Evolutionary conservation across 2,797 vertebrate genomes (phyloP).

Genomic region (Urosaurus nigricauda): DNA sequence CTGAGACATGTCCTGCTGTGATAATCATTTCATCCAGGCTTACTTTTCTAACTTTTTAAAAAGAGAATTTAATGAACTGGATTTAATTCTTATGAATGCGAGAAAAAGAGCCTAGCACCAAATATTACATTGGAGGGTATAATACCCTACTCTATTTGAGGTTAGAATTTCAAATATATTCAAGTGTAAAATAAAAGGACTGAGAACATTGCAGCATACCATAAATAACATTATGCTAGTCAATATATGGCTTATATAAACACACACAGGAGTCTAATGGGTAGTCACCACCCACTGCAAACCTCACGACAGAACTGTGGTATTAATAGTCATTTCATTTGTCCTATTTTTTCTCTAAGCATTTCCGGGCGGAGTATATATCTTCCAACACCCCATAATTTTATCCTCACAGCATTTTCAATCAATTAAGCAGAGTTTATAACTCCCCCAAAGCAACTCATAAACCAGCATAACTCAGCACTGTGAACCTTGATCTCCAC

Average conservation of each 20-base stretch:
- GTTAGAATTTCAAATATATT: constrained; percentile 21
- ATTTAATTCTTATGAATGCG: constrained; percentile 45
- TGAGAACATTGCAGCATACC: neutral
- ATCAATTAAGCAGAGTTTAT: neutral
- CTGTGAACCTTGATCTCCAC: neutral
- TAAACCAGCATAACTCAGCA: neutral
- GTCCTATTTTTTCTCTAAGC: neutral
- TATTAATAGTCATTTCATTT: neutral
- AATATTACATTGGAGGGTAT: constrained; percentile 32
- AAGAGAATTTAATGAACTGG: constrained; percentile 27
- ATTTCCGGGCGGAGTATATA: neutral
- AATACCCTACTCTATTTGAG: constrained; percentile 9
- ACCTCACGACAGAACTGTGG: neutral
- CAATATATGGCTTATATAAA: neutral
- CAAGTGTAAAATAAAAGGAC: neutral
- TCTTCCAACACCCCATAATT: neutral
- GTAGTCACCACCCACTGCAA: neutral
- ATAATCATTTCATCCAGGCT: constrained; percentile 59
- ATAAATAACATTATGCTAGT: neutral
- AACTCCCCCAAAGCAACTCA: neutral
- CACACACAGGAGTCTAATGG: neutral
- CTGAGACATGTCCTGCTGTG: constrained; percentile 55
- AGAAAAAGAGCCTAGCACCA: neutral
- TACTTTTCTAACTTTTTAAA: constrained; percentile 52
- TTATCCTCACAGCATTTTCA: neutral